Conservation (phyloP, 2,888 invertebrate genomes). For the Chrysina gloriosa region DNA sequence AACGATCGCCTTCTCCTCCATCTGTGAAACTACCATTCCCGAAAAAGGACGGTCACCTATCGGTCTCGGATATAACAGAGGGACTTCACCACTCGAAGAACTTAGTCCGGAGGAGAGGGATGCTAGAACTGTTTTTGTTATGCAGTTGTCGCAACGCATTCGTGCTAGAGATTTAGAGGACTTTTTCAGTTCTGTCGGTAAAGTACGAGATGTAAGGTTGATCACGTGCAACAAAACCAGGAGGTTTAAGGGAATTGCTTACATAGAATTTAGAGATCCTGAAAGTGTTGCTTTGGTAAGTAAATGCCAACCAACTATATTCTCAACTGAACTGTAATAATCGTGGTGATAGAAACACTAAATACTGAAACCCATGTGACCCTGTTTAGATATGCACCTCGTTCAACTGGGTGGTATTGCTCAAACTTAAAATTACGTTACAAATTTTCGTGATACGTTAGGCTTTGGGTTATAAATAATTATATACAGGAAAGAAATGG, state of each 20-base stretch:
- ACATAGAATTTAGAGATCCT: constrained; percentile 98
- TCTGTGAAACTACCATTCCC: constrained; percentile 56
- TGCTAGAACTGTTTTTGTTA: constrained; percentile 98
- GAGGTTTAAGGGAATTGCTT: constrained; percentile 99
- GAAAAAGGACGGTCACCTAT: constrained; percentile 58
- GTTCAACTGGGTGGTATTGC: too few species aligned
- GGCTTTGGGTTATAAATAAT: too few species aligned
- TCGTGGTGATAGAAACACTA: too few species aligned
- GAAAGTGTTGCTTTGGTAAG: constrained; percentile 95
- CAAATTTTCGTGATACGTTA: too few species aligned
- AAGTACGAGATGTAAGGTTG: constrained; percentile 96
- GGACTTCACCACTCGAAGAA: constrained; percentile 74
- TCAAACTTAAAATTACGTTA: too few species aligned
- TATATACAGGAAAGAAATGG: too few species aligned
- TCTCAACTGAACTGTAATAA: too few species aligned
- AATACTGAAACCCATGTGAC: too few species aligned
- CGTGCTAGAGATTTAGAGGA: constrained; percentile 96
- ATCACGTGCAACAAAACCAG: constrained; percentile 99
- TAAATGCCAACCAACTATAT: too few species aligned
- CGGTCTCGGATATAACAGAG: constrained; percentile 58
- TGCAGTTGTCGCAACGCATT: constrained; percentile 96
- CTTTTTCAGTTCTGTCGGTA: constrained; percentile 98
- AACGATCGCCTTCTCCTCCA: constrained; percentile 63
- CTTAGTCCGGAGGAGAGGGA: constrained; percentile 97
- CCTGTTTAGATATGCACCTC: too few species aligned